Evolutionary conservation across 1,140 invertebrate genomes (phyloP), one percentile per base, ranked within the genome.

Genomic region (Sycophila sp.): DNA sequence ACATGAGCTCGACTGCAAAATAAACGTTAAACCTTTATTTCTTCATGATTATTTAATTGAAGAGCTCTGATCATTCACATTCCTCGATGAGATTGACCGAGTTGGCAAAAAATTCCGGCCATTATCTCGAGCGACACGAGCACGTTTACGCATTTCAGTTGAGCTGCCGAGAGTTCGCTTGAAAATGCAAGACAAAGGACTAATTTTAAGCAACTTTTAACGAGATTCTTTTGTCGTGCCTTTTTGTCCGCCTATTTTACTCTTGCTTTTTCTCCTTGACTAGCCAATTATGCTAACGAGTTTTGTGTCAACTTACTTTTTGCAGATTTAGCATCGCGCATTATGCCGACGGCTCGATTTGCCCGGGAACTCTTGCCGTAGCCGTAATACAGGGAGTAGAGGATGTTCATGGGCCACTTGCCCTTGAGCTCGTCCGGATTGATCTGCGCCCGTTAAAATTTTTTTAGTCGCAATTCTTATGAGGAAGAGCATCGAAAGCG

Each of bases 1-100:
- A 94, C 10, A 98, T 87, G n/a, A 96, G 87, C 70, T 95, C 94
- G n/a, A 93, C 92, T 90, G 86, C 56, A 77, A 82, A 72, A 69
- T 11, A 40, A n/a, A n/a, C n/a, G n/a, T n/a, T n/a, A n/a, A n/a
- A n/a, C n/a, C n/a, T n/a, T n/a, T n/a, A n/a, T n/a, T n/a, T n/a
- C n/a, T n/a, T n/a, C n/a, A n/a, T n/a, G n/a, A n/a, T n/a, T n/a
- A n/a, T n/a, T n/a, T n/a, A n/a, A n/a, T n/a, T n/a, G n/a, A n/a
- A n/a, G n/a, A n/a, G n/a, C n/a, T n/a, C n/a, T n/a, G n/a, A n/a
- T n/a, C n/a, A n/a, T n/a, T n/a, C n/a, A n/a, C n/a, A n/a, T n/a
- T n/a, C n/a, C n/a, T n/a, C n/a, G n/a, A n/a, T n/a, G n/a, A n/a
- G n/a, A n/a, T n/a, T n/a, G n/a, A n/a, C n/a, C n/a, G n/a, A n/a